Evolutionary conservation across 2,113 vertebrate species (phyloP).

Genomic region (Cichladusa arquata): DNA sequence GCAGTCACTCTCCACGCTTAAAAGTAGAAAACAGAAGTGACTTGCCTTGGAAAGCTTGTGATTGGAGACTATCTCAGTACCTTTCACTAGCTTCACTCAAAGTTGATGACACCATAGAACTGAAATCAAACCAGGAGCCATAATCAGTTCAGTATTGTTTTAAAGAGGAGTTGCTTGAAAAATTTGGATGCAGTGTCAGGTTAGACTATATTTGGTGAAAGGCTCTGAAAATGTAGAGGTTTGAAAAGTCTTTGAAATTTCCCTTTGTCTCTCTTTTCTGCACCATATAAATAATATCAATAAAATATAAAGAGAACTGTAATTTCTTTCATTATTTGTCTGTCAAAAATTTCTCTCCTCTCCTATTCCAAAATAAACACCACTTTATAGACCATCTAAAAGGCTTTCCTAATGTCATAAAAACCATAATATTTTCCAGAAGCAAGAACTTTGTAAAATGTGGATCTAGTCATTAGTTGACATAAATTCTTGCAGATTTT

Average conservation of each 20-base stretch:
- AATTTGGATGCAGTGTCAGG: background rate
- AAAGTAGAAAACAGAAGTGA: background rate
- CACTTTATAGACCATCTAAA: background rate
- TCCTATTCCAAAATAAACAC: background rate
- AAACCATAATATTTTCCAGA: background rate
- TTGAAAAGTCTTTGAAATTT: background rate
- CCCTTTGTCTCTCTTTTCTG: background rate
- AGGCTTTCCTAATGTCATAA: background rate
- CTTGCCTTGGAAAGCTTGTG: background rate
- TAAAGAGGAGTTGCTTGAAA: background rate
- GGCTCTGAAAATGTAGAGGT: background rate
- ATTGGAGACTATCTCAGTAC: background rate
- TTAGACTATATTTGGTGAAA: background rate
- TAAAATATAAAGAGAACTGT: background rate
- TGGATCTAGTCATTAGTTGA: background rate
- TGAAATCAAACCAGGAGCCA: background rate
- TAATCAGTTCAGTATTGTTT: background rate
- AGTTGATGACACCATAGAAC: background rate
- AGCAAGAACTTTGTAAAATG: background rate
- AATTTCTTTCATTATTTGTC: background rate
- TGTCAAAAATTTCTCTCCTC: background rate
- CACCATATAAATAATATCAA: background rate
- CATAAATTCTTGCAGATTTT: background rate
- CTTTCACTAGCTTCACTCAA: background rate
- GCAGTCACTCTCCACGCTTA: background rate